These are phyloP conservation scores for Tinea pellionella DNA, from an alignment of 2,888 invertebrate genomes.

Conservation along the genomic window DNA sequence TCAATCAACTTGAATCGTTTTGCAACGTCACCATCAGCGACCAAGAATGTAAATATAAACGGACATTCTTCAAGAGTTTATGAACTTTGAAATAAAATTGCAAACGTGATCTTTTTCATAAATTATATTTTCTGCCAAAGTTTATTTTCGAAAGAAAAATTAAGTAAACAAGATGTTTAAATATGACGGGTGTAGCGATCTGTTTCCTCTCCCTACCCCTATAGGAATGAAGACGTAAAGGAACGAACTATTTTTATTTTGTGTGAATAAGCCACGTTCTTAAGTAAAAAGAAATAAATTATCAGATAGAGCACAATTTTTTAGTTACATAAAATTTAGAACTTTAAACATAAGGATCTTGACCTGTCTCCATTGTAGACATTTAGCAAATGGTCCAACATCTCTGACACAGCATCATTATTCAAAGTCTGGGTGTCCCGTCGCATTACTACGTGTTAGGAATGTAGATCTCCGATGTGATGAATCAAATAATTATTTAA, in stretches of 20 bases:
- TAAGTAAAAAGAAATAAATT: no score
- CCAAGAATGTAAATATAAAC: background rate
- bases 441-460: slow-evolving; percentile 2
- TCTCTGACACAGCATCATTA: background rate
- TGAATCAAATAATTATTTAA: background rate
- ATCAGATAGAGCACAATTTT: no score
- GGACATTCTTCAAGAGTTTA: background rate
- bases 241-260: no score
- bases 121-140: background rate
- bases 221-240: no score
- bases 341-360: background rate
- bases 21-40: background rate
- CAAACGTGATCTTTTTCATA: background rate
- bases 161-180: no score
- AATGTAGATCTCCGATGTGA: background rate
- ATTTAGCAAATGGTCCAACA: background rate
- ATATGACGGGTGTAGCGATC: no score
- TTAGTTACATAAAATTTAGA: no score
- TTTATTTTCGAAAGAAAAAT: no score
- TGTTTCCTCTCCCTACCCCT: no score
- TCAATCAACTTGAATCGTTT: slow-evolving; percentile 3
- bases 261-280: no score
- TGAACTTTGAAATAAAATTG: background rate
- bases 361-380: background rate
- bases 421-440: slow-evolving; percentile 4